Percentiles rank a stretch among this genome's conserved stretches.
Conservation (phyloP, 2,113 vertebrate species). For the Xiphophorus hellerii region DNA sequence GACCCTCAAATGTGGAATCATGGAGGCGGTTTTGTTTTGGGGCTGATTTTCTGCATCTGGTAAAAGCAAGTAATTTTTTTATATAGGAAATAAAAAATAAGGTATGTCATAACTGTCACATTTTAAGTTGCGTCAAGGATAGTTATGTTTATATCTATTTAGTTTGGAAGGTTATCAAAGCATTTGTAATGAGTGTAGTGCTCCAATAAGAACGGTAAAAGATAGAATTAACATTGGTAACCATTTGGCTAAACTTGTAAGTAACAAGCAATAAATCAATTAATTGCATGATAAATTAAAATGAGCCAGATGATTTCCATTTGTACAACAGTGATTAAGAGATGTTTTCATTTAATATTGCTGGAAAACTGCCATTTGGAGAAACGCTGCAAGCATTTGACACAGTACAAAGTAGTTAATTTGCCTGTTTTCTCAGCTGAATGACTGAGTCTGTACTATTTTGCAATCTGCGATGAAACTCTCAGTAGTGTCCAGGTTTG, state of each 20-base stretch:
- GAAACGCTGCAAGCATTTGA: too few relatives aligned
- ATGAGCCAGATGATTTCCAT: too few relatives aligned
- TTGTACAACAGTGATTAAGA: too few relatives aligned
- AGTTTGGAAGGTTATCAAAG: background rate
- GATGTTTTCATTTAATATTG: too few relatives aligned
- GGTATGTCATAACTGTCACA: too few relatives aligned
- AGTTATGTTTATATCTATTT: background rate
- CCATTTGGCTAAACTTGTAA: too few relatives aligned
- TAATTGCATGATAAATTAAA: too few relatives aligned
- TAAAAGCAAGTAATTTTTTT: background rate
- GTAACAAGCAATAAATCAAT: too few relatives aligned
- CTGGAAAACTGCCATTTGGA: too few relatives aligned
- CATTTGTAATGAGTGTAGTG: background rate
- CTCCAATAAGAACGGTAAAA: background rate
- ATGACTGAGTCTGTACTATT: too few relatives aligned
- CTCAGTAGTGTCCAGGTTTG: background rate
- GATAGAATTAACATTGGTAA: background rate
- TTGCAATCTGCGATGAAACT: background rate
- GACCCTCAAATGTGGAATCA: background rate
- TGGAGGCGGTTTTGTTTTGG: background rate
- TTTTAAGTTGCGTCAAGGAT: background rate
- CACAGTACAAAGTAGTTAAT: too few relatives aligned
- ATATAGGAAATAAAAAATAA: background rate
- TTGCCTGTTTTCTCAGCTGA: too few relatives aligned
- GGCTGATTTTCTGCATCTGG: background rate